Base-by-base conservation (phyloP, 2,888 invertebrate genomes). In the Parnassius glacialis region DNA sequence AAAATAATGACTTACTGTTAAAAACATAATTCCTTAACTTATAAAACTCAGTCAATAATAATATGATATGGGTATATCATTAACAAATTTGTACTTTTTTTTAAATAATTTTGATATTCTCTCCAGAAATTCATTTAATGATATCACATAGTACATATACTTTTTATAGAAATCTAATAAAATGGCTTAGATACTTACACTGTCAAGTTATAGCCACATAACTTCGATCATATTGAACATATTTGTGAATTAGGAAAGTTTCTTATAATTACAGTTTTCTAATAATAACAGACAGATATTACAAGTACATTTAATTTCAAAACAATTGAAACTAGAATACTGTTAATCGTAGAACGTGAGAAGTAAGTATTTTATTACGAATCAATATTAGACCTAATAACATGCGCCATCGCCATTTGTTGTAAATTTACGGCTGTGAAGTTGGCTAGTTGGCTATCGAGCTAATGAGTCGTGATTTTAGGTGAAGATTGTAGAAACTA, bases 51-150 rank as follows among this genome's bases (percentile, higher is more conserved):
- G 57, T 61, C 56, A 50, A 50, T 41, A 51, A 53, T 41, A 51
- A 53, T 12, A 47, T 64, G 59, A 65, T 65, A 60, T 60, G 58
- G 56, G 62, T 59, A 63, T 61, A 68, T 55, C 51, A 34, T 60
- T 62, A 53, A 58, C 57, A 65, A 52, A 60, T 56, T 69, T 69
- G 69, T 69, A 69, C 68, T 67, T 68, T 62, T 57, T 52, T 58
- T 59, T 67, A 65, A 68, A 65, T 60, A 68, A 65, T 60, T 60
- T 55, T 55, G 50, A 44, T 58, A 58, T 58, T 47, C 16, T 25
- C 51, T 51, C 45, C 43, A 50, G n/a, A 25, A 45, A 41, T 54
- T 60, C n/a, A 42, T 51, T 50, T 43, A n/a, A 63, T 65, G 65
- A 68, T 67, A 68, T 67, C 67, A 68, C 67, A 68, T 57, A 44